These are phyloP conservation scores for Fratercula arctica DNA, from an alignment of 2,797 vertebrate genomes.

Conservation along the genomic window DNA sequence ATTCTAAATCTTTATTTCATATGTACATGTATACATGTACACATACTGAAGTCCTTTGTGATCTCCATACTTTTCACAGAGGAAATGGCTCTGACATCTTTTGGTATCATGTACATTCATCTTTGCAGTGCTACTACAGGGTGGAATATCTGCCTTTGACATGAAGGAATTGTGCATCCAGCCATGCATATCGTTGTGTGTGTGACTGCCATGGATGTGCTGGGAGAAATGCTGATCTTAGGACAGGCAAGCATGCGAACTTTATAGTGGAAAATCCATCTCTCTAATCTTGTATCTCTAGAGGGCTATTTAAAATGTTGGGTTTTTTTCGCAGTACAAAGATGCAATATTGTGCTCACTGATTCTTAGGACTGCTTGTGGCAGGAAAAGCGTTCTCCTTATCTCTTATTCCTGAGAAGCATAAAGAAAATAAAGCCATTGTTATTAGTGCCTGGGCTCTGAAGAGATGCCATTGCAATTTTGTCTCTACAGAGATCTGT, in stretches of 20 bases:
- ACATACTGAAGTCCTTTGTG: neutral
- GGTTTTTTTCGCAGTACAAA: neutral
- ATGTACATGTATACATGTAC: neutral
- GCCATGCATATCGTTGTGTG: accelerated
- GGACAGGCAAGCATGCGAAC: neutral
- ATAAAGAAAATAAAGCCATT: conserved; percentile 4
- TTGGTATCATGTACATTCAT: neutral
- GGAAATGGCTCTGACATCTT: neutral
- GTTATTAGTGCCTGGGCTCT: neutral
- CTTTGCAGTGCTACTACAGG: neutral
- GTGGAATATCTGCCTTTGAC: neutral
- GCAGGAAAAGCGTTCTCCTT: neutral
- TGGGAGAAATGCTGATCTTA: neutral
- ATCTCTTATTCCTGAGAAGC: neutral
- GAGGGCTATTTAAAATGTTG: neutral
- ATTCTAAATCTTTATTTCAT: neutral
- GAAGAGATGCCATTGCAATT: neutral
- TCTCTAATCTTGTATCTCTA: neutral
- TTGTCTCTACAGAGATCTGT: neutral
- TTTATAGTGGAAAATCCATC: neutral
- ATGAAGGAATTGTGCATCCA: neutral
- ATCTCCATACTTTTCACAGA: neutral
- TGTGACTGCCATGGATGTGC: neutral
- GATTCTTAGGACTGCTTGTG: neutral
- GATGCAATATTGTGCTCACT: neutral